Base-by-base conservation (phyloP, 2,113 vertebrate species). In the Rhinichthys klamathensis region DNA sequence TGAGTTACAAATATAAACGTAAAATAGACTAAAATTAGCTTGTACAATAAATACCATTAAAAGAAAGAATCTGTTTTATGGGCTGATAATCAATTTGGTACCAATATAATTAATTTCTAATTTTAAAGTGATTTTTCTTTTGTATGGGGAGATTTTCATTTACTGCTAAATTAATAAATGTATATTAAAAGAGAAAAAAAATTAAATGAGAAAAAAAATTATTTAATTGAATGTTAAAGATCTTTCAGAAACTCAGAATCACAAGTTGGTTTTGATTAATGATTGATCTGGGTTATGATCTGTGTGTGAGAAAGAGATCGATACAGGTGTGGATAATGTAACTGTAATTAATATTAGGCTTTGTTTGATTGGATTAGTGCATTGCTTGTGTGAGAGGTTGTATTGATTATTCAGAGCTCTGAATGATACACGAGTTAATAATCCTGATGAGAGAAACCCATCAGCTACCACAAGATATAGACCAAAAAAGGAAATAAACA, bases 361-460 rank as follows among this genome's bases (percentile, higher is more conserved):
- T 79, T 84, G 72, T 56, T 44, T 61, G 82, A 76, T 69, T 83
- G 16, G 8, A 84, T 74, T 78, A 65, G 30, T 78, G 58, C 56
- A 60, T 63, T 74, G 44, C 63, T 44, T 51, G 35, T 75, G 51
- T 80, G 35, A 88, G 80, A 80, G 87, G 69, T 27, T 58, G 18
- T 58, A 88, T 84, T 86, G 87, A 88, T 80, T 65, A 63, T 86
- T 86, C 27, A 54, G 46, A 44, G 49, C 67, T 73, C 63, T 51
- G 61, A 77, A 82, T 74, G 73, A 83, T 83, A 80, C 63, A 85
- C 35, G 23, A 85, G 54, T 85, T 85, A 69, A 86, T 84, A 86
- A 86, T 80, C 80, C 79, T 63, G 77, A 80, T 76, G 63, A 67
- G 9, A 86, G 9, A 86, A 70, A 32, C 60, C 58, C 46, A 65